Base-by-base conservation (phyloP, 2,113 vertebrate genomes). In the Ranitomeya variabilis region DNA sequence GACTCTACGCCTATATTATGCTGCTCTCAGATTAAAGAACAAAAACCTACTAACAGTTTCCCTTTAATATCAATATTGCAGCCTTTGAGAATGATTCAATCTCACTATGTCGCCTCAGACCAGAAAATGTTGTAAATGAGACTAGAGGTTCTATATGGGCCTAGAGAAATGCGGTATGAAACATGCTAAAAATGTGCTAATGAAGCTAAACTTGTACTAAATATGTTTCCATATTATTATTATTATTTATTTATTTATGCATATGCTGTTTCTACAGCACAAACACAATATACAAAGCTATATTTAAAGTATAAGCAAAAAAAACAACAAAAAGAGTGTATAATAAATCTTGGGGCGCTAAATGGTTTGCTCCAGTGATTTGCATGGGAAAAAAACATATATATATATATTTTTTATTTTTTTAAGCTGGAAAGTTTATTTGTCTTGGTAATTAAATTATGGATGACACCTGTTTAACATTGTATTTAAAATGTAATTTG, bases 401-500 rank as follows among this genome's bases (percentile, higher is more conserved):
- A 6, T 84, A 15, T 8, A 0, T 26, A n/a, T 23, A 11, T 26
- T 23, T 55, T 12, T 45, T 67, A n/a, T 57, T 6, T 60, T 26
- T 57, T 78, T 13, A 78, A 7, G 57, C 57, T 54, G 14, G 45
- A 59, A 55, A 60, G 18, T 67, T 67, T 73, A 83, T 89, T 84
- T 89, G 67, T 86, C 62, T 59, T 18, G 13, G 54, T 66, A 83
- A 91, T 21, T 3, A 54, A 91, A 89, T 66, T 19, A 90, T 10
- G 21, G 62, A 77, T 31, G 69, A 6, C 12, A 90, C 0, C 0
- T 88, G 66, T 87, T 92, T 90, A 79, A 91, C 91, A 5, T 52
- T 84, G 90, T 89, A 90, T 93, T 90, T 91, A 91, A 60, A 0
- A 91, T 86, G 23, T 31, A 91, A 10, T 89, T 91, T 89, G 62